Conservation (phyloP, 1,140 invertebrate genomes). For the Manduca sexta region DNA sequence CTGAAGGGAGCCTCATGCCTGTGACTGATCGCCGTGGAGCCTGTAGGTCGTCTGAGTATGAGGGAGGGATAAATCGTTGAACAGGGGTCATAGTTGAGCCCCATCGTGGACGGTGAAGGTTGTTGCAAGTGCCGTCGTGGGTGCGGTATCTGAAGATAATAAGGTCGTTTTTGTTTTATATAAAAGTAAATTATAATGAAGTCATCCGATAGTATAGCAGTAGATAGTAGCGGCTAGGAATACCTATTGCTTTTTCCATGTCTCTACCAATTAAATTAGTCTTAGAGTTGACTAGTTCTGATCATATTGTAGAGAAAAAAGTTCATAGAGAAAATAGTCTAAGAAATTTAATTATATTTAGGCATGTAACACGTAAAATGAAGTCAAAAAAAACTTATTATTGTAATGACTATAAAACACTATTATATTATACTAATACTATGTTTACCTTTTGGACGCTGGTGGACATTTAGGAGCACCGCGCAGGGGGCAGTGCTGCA, state of each 20-base stretch:
- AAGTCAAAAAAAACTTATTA: too few species aligned
- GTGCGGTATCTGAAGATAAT: conserved; percentile 79
- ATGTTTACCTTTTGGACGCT: conserved; percentile 73
- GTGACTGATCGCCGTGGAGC: conserved; percentile 74
- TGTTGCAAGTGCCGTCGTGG: conserved; percentile 91
- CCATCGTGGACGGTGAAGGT: conserved; percentile 81
- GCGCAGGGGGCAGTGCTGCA: conserved; percentile 77
- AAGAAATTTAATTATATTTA: background rate
- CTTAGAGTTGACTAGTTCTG: background rate
- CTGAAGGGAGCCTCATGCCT: conserved; percentile 77
- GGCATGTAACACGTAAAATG: background rate
- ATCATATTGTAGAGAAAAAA: background rate
- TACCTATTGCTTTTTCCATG: too few species aligned
- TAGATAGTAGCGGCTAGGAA: too few species aligned
- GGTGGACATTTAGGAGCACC: conserved; percentile 76
- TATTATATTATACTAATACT: too few species aligned
- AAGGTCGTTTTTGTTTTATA: too few species aligned
- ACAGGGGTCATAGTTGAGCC: conserved; percentile 89
- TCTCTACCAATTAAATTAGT: background rate
- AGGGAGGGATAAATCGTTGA: conserved; percentile 84
- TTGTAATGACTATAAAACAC: too few species aligned
- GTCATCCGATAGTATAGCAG: too few species aligned
- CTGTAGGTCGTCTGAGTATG: conserved; percentile 87
- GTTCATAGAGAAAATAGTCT: too few species aligned
- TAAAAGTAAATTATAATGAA: too few species aligned